Percentiles rank a stretch among this genome's conserved stretches.
phyloP scores from a whole-genome alignment of 2,113 vertebrate species.

The Ptyas mucosa region DNA sequence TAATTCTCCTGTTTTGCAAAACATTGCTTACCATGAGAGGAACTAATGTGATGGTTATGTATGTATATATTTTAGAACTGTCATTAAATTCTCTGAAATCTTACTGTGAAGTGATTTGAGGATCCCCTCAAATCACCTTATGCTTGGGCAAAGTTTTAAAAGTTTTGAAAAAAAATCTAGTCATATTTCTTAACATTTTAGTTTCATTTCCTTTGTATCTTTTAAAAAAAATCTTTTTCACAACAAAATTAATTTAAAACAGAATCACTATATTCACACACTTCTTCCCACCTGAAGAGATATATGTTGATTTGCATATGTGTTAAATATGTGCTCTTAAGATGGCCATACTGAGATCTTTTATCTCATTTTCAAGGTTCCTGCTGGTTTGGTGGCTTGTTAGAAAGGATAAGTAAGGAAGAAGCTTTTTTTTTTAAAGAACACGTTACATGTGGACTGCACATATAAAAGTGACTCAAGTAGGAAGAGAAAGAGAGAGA shows the following conservation, averaged over 20 bases:
- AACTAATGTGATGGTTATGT: neutral
- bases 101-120: neutral
- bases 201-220: slow-evolving; percentile 22
- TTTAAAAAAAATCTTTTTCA: slow-evolving; percentile 16
- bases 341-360: neutral
- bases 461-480: slow-evolving; percentile 50
- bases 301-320: slow-evolving; percentile 50
- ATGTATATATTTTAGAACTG: neutral
- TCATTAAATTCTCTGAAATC: neutral
- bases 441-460: slow-evolving; percentile 27
- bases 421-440: neutral
- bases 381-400: slow-evolving; percentile 49
- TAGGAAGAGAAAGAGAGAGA: slow-evolving; percentile 40
- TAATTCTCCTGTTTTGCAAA: neutral
- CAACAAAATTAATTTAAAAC: slow-evolving; percentile 41
- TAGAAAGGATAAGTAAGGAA: slow-evolving; percentile 25
- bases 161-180: neutral
- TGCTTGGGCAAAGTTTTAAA: neutral
- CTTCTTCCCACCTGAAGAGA: slow-evolving; percentile 53
- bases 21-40: neutral
- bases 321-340: slow-evolving; percentile 50
- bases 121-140: too few species aligned
- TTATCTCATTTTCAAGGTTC: slow-evolving; percentile 46
- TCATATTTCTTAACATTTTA: slow-evolving; percentile 7
- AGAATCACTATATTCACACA: slow-evolving; percentile 28